Percentiles rank a stretch among this genome's conserved stretches.
These are phyloP conservation scores for Orius laevigatus DNA, from an alignment of 1,140 invertebrate species.

Conservation along the genomic window DNA sequence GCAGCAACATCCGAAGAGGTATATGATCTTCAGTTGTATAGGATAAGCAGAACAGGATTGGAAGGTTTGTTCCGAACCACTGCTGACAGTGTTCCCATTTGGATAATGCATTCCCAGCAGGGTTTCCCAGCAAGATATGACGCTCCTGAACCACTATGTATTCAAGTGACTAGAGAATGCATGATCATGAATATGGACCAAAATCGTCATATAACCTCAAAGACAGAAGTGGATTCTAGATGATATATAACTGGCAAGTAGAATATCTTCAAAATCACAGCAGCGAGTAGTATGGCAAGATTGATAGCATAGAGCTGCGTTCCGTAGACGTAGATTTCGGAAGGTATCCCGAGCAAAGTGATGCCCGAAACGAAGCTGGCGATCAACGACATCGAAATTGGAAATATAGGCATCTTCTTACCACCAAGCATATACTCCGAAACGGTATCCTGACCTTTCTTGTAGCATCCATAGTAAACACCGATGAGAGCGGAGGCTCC, in stretches of 20 bases:
- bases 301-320: slow-evolving; percentile 49
- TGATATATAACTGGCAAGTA: slow-evolving; percentile 59
- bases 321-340: slow-evolving; percentile 74
- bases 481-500: slow-evolving; percentile 66
- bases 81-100: no score
- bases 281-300: slow-evolving; percentile 42
- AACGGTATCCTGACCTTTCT: slow-evolving; percentile 31
- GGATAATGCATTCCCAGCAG: no score
- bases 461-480: slow-evolving; percentile 48
- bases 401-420: slow-evolving; percentile 50
- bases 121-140: no score
- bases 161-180: no score
- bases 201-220: no score
- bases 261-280: slow-evolving; percentile 37
- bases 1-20: no score
- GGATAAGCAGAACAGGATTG: no score
- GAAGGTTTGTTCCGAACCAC: no score
- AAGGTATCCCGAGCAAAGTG: slow-evolving; percentile 70
- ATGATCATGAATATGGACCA: no score
- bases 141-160: no score
- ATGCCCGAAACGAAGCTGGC: slow-evolving; percentile 68
- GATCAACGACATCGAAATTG: slow-evolving; percentile 64
- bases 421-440: slow-evolving; percentile 57
- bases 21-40: no score
- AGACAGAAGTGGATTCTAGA: slow-evolving; percentile 57